Evolutionary conservation across 2,113 vertebrate genomes (phyloP), one percentile per base, ranked within the genome.

Genomic region (Suricata suricatta): DNA sequence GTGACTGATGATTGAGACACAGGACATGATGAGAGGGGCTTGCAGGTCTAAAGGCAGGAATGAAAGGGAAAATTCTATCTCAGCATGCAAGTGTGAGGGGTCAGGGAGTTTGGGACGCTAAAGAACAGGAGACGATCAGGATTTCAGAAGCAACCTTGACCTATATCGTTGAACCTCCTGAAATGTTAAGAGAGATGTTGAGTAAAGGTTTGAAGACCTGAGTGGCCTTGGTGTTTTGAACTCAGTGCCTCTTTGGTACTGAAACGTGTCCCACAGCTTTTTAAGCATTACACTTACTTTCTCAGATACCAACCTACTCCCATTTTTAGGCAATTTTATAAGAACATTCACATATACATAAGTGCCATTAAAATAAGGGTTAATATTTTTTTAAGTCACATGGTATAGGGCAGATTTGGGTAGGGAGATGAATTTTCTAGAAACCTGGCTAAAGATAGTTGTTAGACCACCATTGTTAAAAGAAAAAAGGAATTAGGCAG

Each of bases 341-440:
- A 81, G 54, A 71, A 94, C 50, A 77, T 21, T 25, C 5, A 27
- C 21, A 38, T 63, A 14, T 86, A 97, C 52, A 50, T 71, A 66
- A 64, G 71, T 82, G 35, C 13, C 16, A 47, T n/a, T 91, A 85
- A 93, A 84, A 50, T 50, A 89, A 85, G 50, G 41, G 27, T 54
- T 81, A 41, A 63, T 57, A 12, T 50, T 86, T 83, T 83, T 84
- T 86, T 63, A 88, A 80, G 86, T 76, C 71, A 81, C 33, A 44
- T 92, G 54, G 21, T n/a, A 71, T 25, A 84, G 31, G 17, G 12
- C 12, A 57, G 72, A 2, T 41, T 95, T 41, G 90, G 52, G 14
- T 47, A 76, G n/a, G 19, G 68, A 86, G 63, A 79, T 13, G 66
- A 64, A 81, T 88, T 96, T 87, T 79, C 68, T 81, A 80, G 54